Evolutionary conservation across 2,888 invertebrate genomes (phyloP), one percentile per base, ranked within the genome.

Genomic region (Tetragnatha montana): DNA sequence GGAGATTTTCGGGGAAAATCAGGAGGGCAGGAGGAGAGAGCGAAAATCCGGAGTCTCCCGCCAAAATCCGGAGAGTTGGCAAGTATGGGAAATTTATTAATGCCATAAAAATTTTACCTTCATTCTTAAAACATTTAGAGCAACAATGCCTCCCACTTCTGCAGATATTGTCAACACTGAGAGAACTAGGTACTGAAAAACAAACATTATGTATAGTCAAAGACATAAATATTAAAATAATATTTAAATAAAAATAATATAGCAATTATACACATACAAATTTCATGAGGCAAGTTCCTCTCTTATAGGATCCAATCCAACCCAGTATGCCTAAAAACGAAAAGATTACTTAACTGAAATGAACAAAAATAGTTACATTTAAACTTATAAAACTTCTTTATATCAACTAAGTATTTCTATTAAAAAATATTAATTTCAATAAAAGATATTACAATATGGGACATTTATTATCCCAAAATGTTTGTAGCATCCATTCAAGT

Each of bases 111-210:
- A 35, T 35, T 35, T 70, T 82, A 91, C 91, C 79, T 91, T 91
- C 80, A 90, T 91, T 68, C 89, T 87, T 7, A 91, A 50, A 22
- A 92, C 91, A 91, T 93, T 93, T 19, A 93, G 92, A 8, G 93
- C 92, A 35, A 93, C 92, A 69, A 93, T 92, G 35, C 93, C 93
- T 50, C 93, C 93, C 73, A 93, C 92, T 91, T 93, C 93, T 17
- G 93, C 92, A 7, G 93, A 92, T 74, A 93, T 92, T 69, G 93
- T 92, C 74, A 93, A 91, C 19, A 93, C 92, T 17, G 93, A 92
- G 87, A 93, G 91, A 47, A 93, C 91, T 70, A 93, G 92, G 88
- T 93, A 93, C 93, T 93, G 90, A 89, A 92, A 92, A 88, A 90
- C 68, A 81, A 75, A 22, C 10, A 75, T 74, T 14, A n/a, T 8